Conservation (phyloP, 1,140 invertebrate genomes). For the Drosophila quadrilineata region DNA sequence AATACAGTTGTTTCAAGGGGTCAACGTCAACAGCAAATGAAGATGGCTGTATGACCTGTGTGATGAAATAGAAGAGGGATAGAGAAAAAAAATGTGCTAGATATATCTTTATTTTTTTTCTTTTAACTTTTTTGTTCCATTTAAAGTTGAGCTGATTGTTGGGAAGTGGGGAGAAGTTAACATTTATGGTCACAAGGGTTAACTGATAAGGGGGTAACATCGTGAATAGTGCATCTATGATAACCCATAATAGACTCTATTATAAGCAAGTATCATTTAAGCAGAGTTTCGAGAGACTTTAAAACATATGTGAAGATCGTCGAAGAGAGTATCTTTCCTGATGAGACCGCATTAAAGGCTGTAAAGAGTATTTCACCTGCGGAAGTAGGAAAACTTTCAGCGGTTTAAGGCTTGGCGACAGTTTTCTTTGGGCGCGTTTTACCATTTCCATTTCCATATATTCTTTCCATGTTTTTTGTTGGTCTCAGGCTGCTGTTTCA, state of each 20-base stretch:
- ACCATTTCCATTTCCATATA: slow-evolving; percentile 28
- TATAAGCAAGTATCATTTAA: too few relatives aligned
- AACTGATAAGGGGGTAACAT: slow-evolving; percentile 22
- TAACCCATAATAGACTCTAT: too few relatives aligned
- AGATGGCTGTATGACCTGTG: slow-evolving; percentile 43
- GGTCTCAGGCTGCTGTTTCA: slow-evolving; percentile 9
- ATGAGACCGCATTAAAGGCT: slow-evolving; percentile 16
- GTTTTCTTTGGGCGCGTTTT: slow-evolving; percentile 21
- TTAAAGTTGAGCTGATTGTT: slow-evolving; percentile 1
- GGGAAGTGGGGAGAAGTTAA: slow-evolving; percentile 14
- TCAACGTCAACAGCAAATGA: slow-evolving; percentile 40
- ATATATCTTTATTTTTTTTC: slow-evolving; percentile 17
- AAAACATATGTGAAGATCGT: too few relatives aligned
- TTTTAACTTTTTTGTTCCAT: slow-evolving; percentile 1
- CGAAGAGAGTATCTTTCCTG: too few relatives aligned
- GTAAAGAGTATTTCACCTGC: slow-evolving; percentile 51
- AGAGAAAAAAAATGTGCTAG: slow-evolving; percentile 53
- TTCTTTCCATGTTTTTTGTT: slow-evolving; percentile 2
- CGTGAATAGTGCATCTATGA: too few relatives aligned
- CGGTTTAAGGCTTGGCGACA: slow-evolving; percentile 58
- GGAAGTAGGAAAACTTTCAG: slow-evolving; percentile 40
- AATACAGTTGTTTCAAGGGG: slow-evolving; percentile 10
- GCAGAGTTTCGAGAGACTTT: too few relatives aligned
- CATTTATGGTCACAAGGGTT: slow-evolving; percentile 23
- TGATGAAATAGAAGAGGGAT: not conserved